Evolutionary conservation across 2,113 vertebrate species (phyloP), one percentile per base, ranked within the genome.

Genomic region (Coracopsis vasa): DNA sequence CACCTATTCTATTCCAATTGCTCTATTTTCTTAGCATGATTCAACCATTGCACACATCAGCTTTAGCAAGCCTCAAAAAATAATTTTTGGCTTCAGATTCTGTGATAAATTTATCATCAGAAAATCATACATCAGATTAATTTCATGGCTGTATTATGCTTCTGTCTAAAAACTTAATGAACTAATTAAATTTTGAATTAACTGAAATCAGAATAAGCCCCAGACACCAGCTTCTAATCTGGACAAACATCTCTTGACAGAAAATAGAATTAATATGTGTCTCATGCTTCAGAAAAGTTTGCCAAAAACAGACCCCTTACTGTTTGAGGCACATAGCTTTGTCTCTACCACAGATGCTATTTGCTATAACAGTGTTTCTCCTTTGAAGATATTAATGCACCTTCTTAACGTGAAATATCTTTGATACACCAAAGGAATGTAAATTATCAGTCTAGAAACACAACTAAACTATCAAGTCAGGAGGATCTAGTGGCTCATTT

Each of bases 121-220:
- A 88, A 96, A 96, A 97, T 97, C 94, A 83, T 65, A 86, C 0
- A 31, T 96, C 97, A 96, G 37, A 81, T 83, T 92, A 72, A 96
- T 97, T 97, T 97, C 91, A 94, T 84, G 94, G 67, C 42, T 86
- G 42, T 79, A 87, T 92, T 95, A 95, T 94, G 66, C 77, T 95
- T 92, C 92, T 96, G 90, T 90, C 92, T 91, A 92, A 93, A 95
- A 95, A 80, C 74, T 62, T 92, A 91, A 97, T 20, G 0, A 95
- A 91, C 73, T 97, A 94, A 97, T 96, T 96, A 95, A 77, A 94
- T 96, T 95, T 71, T 89, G 83, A 89, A 94, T 92, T 96, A 95
- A 91, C 47, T 94, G 77, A 95, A 96, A 96, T 88, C 77, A 83
- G 73, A 93, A 90, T 92, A 95, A 93, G 42, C 89, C 66, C 69